phyloP scores from a whole-genome alignment of 2,888 invertebrate genomes.

The Dugesia japonica region DNA sequence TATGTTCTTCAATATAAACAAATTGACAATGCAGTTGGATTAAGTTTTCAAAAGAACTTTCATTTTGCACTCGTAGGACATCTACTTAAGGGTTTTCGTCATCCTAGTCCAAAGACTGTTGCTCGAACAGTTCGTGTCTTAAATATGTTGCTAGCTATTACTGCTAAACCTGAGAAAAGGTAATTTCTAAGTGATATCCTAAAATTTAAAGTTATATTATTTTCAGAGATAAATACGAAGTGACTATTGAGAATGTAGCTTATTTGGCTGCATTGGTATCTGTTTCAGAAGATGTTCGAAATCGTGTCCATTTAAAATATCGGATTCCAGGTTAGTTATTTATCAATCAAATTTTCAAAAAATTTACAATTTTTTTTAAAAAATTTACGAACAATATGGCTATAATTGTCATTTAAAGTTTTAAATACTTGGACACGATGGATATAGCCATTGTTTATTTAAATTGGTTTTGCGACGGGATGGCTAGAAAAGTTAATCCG shows the following conservation, averaged over 20 bases:
- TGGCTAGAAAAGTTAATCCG: too few relatives aligned
- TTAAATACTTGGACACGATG: too few relatives aligned
- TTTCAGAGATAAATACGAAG: conserved; percentile 71
- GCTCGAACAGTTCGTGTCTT: conserved; percentile 75
- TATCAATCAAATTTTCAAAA: too few relatives aligned
- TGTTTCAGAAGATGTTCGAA: conserved; percentile 86
- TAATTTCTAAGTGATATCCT: conserved; percentile 35
- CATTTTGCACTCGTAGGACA: conserved; percentile 95
- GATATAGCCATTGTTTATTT: too few relatives aligned
- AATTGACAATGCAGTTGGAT: conserved; percentile 79
- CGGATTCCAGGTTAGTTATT: conserved; percentile 55
- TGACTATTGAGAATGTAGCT: conserved; percentile 74
- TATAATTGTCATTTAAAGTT: too few relatives aligned
- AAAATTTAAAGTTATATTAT: conserved; percentile 25
- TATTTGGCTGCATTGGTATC: conserved; percentile 85
- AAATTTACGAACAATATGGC: too few relatives aligned
- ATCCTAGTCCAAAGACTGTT: conserved; percentile 75
- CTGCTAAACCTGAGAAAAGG: conserved; percentile 63
- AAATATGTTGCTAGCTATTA: conserved; percentile 68
- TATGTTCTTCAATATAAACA: conserved; percentile 96
- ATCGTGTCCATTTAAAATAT: conserved; percentile 80
- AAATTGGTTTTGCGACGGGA: too few relatives aligned
- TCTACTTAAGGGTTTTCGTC: conserved; percentile 74
- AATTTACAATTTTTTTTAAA: too few relatives aligned
- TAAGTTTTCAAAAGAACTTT: conserved; percentile 71